Conservation (phyloP, 2,888 invertebrate species). For the Actias luna region DNA sequence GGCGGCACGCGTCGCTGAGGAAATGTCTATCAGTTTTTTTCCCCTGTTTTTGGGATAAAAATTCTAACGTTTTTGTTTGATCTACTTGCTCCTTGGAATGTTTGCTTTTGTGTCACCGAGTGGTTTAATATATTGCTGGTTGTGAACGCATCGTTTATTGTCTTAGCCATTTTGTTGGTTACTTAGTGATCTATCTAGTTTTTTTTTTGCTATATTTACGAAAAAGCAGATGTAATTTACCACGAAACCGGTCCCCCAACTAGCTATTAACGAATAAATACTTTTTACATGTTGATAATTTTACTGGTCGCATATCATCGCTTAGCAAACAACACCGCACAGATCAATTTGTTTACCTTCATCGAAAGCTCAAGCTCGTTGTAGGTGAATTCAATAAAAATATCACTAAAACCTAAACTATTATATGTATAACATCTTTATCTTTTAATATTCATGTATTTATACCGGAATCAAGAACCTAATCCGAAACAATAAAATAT, state of each 20-base stretch:
- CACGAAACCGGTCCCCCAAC: neutral
- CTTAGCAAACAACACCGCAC: too few species aligned
- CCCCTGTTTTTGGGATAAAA: neutral
- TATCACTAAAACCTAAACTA: too few species aligned
- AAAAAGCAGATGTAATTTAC: neutral
- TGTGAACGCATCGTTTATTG: slow-evolving; percentile 17
- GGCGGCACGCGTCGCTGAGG: slow-evolving; percentile 18
- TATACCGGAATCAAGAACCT: too few species aligned
- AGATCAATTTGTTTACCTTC: too few species aligned
- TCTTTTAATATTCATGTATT: too few species aligned
- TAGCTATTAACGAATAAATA: neutral
- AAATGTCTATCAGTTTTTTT: slow-evolving; percentile 15
- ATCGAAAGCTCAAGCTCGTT: too few species aligned
- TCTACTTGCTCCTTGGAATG: slow-evolving; percentile 3
- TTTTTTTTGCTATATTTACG: neutral
- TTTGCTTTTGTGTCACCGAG: slow-evolving; percentile 10
- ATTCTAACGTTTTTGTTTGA: slow-evolving; percentile 4
- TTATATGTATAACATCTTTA: too few species aligned
- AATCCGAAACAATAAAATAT: too few species aligned
- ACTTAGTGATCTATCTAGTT: neutral
- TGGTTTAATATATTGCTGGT: slow-evolving; percentile 19
- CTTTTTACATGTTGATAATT: neutral
- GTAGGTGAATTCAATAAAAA: too few species aligned
- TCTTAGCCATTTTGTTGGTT: neutral
- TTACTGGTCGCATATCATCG: too few species aligned